Conservation (phyloP, 1,140 invertebrate species). For the Lepidurus packardi region DNA sequence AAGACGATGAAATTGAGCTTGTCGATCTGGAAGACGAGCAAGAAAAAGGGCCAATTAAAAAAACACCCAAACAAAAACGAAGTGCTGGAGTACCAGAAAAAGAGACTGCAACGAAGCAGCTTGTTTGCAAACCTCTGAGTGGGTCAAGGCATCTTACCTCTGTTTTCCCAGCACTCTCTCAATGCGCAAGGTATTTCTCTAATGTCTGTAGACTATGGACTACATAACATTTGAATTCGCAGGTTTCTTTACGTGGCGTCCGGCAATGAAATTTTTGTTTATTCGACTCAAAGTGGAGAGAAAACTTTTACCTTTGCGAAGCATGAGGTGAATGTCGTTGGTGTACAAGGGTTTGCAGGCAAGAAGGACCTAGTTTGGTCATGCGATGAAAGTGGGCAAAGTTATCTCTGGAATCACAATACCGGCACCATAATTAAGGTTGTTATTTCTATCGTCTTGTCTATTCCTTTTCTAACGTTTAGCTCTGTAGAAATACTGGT, state of each 20-base stretch:
- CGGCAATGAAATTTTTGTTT: slow-evolving; percentile 27
- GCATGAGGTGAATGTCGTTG: slow-evolving; percentile 23
- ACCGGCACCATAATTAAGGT: slow-evolving; percentile 17
- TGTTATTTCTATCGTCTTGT: not conserved
- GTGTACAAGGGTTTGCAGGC: slow-evolving; percentile 3
- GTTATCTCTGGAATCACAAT: slow-evolving; percentile 22
- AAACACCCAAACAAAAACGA: not conserved
- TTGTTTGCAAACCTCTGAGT: not conserved
- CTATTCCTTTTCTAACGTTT: not conserved
- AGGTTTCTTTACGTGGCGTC: slow-evolving; percentile 30
- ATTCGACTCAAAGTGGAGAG: slow-evolving; percentile 24
- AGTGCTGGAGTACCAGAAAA: not conserved
- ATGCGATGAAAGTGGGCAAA: slow-evolving; percentile 8
- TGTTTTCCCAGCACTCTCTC: not conserved
- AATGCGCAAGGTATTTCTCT: not conserved
- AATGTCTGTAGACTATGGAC: not conserved
- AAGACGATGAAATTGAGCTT: not conserved
- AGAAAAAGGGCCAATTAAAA: not conserved
- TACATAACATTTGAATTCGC: not conserved
- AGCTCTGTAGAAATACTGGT: not conserved
- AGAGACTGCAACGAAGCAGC: not conserved
- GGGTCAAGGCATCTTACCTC: not conserved
- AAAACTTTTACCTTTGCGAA: slow-evolving; percentile 23
- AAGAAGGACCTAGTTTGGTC: slow-evolving; percentile 15
- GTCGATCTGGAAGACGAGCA: not conserved